Percentiles rank a stretch among this genome's conserved stretches.
Conservation (phyloP, 2,888 invertebrate species). For the Hesperia comma region DNA sequence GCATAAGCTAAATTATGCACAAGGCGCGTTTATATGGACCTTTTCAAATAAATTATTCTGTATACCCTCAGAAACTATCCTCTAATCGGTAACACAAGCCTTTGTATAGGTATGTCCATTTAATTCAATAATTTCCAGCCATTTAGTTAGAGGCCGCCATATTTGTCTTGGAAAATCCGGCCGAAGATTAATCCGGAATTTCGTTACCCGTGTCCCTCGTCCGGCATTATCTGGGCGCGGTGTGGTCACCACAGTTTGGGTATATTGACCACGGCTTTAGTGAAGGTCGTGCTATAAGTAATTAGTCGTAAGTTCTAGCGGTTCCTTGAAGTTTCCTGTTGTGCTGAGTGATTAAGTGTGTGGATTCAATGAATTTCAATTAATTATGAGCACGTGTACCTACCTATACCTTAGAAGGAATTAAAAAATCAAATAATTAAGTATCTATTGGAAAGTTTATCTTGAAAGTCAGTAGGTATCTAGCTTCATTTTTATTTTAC, state of each 20-base stretch:
- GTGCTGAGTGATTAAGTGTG: slow-evolving; percentile 31
- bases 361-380: background rate
- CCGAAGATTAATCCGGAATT: slow-evolving; percentile 76
- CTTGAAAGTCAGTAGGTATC: too few relatives aligned
- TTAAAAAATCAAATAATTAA: background rate
- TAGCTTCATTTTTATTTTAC: too few relatives aligned
- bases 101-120: slow-evolving; percentile 55
- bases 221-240: slow-evolving; percentile 43
- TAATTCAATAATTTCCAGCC: slow-evolving; percentile 79
- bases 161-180: slow-evolving; percentile 79
- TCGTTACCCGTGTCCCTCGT: slow-evolving; percentile 64
- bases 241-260: slow-evolving; percentile 37
- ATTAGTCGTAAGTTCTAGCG: slow-evolving; percentile 33
- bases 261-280: slow-evolving; percentile 32
- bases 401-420: background rate
- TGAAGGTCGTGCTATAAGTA: slow-evolving; percentile 32
- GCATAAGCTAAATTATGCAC: background rate
- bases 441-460: too few relatives aligned
- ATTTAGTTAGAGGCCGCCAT: slow-evolving; percentile 71
- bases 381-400: background rate
- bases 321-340: slow-evolving; percentile 10
- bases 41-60: slow-evolving; percentile 35
- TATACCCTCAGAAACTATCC: slow-evolving; percentile 36
- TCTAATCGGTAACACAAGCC: slow-evolving; percentile 54
- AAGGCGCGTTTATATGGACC: slow-evolving; percentile 1